Conservation (phyloP, 2,888 invertebrate genomes). For the Glyphotaelius pellucidus region DNA sequence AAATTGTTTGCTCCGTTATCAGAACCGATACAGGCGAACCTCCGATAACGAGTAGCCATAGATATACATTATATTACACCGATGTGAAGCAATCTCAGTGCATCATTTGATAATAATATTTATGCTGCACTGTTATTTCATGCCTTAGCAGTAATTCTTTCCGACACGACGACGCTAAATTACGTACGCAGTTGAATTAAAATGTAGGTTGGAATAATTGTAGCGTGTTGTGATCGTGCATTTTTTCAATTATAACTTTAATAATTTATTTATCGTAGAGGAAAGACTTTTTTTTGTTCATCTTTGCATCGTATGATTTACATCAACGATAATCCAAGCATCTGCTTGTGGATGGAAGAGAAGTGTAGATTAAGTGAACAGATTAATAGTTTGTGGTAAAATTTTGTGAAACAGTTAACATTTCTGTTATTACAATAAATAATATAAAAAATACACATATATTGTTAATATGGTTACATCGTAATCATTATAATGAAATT, state of each 20-base stretch:
- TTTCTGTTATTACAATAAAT: too few relatives aligned
- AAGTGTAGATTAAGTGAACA: too few relatives aligned
- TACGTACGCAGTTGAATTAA: too few relatives aligned
- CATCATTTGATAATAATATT: neutral
- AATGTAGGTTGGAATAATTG: too few relatives aligned
- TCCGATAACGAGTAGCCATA: slow-evolving; percentile 7
- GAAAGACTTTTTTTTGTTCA: neutral
- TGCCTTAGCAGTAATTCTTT: neutral
- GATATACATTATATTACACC: neutral
- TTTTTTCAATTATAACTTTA: neutral
- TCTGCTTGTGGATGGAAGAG: too few relatives aligned
- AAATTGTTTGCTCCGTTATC: slow-evolving; percentile 60
- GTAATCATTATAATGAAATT: too few relatives aligned
- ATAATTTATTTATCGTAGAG: neutral
- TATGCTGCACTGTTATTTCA: neutral
- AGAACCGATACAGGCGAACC: neutral
- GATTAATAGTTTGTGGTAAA: too few relatives aligned
- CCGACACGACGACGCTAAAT: neutral
- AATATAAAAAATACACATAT: too few relatives aligned
- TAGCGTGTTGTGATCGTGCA: neutral
- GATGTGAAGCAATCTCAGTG: neutral
- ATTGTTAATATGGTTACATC: too few relatives aligned
- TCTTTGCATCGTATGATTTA: too few relatives aligned
- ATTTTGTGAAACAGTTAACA: too few relatives aligned
- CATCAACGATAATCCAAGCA: too few relatives aligned